Evolutionary conservation across 2,888 invertebrate genomes (phyloP).

Genomic region (Epinotia brunnichana): DNA sequence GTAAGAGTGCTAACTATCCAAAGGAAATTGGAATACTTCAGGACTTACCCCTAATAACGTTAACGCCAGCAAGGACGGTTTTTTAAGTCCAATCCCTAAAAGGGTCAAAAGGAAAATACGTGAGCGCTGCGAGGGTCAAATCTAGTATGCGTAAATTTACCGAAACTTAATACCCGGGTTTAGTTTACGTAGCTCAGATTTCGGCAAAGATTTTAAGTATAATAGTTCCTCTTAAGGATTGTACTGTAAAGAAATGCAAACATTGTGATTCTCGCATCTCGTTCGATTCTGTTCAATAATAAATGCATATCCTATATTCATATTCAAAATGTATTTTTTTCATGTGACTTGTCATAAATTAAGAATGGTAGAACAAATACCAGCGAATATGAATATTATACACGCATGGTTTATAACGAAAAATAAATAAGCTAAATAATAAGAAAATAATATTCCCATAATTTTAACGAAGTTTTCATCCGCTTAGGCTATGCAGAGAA

Average conservation of each 20-base stretch:
- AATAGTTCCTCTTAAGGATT: conserved; percentile 10
- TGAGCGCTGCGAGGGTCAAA: conserved; percentile 32
- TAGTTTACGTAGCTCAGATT: conserved; percentile 36
- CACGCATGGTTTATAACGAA: too few relatives aligned
- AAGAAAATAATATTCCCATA: not conserved
- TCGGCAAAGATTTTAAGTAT: conserved; percentile 28
- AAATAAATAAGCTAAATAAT: not conserved
- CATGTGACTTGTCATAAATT: not conserved
- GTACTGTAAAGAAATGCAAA: not conserved
- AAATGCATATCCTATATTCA: not conserved
- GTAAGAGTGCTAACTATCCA: conserved; percentile 16
- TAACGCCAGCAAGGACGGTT: conserved; percentile 30
- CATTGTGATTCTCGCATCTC: not conserved
- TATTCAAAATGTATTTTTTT: not conserved
- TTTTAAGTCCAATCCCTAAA: conserved; percentile 43
- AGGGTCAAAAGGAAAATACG: conserved; percentile 45
- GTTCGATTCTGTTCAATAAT: not conserved
- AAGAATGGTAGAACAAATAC: not conserved
- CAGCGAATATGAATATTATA: not conserved
- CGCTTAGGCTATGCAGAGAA: not conserved
- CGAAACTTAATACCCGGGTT: conserved; percentile 22
- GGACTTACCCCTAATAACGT: conserved; percentile 35
- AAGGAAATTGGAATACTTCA: conserved; percentile 42
- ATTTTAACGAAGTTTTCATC: not conserved
- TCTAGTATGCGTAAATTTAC: conserved; percentile 42